Percentiles rank a stretch among this genome's conserved stretches.
Evolutionary conservation across 2,113 vertebrate genomes (phyloP).

Genomic region (Hippocampus abdominalis): DNA sequence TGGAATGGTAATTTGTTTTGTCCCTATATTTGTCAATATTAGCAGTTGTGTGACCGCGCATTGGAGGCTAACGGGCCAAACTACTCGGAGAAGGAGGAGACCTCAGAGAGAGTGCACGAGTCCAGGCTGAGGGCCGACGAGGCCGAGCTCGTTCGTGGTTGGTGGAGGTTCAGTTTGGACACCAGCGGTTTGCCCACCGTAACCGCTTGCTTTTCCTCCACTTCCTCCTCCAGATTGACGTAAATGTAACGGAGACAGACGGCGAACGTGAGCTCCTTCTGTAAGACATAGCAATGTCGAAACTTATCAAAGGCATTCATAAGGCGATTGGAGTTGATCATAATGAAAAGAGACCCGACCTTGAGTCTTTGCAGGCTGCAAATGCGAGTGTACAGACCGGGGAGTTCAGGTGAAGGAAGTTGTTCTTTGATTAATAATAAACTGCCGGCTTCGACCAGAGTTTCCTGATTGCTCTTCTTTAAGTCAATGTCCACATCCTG

Average conservation of each 20-base stretch:
- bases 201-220: slow-evolving; percentile 70
- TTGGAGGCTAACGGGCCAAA: slow-evolving; percentile 28
- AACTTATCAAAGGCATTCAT: neutral
- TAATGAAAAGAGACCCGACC: slow-evolving; percentile 59
- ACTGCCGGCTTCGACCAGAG: slow-evolving; percentile 75
- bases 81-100: slow-evolving; percentile 43
- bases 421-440: slow-evolving; percentile 57
- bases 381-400: slow-evolving; percentile 78
- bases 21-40: slow-evolving; percentile 44
- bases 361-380: slow-evolving; percentile 77
- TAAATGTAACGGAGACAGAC: slow-evolving; percentile 80
- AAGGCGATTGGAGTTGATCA: neutral
- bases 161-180: slow-evolving; percentile 80
- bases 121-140: slow-evolving; percentile 38
- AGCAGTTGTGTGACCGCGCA: slow-evolving; percentile 23
- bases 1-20: slow-evolving; percentile 55
- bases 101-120: slow-evolving; percentile 35
- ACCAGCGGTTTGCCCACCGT: slow-evolving; percentile 82
- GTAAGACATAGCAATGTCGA: neutral
- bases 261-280: slow-evolving; percentile 79
- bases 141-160: slow-evolving; percentile 37
- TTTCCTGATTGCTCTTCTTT: slow-evolving; percentile 79
- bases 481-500: slow-evolving; percentile 80
- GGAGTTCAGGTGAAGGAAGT: slow-evolving; percentile 51
- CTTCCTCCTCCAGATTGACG: slow-evolving; percentile 74